Conservation (phyloP, 2,113 vertebrate genomes). For the Verasper variegatus region DNA sequence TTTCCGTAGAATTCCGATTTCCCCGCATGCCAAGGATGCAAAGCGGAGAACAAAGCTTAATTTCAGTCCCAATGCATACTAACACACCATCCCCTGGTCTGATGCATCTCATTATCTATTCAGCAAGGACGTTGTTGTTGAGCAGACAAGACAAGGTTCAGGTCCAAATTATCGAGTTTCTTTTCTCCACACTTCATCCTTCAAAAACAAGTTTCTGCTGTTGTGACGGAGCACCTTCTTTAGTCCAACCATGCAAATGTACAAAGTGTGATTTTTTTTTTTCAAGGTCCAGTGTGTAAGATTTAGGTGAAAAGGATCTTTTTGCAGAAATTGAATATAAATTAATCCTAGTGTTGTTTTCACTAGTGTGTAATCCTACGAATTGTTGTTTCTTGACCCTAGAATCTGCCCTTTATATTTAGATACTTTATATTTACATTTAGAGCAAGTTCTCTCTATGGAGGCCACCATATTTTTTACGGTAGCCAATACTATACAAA, state of each 20-base stretch:
- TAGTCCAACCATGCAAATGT: background rate
- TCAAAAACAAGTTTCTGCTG: slow-evolving; percentile 38
- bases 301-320: too few species aligned
- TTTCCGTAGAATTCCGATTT: slow-evolving; percentile 41
- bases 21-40: slow-evolving; percentile 37
- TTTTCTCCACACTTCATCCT: slow-evolving; percentile 28
- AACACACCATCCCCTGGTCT: slow-evolving; percentile 48
- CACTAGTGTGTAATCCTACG: too few species aligned
- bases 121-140: slow-evolving; percentile 48
- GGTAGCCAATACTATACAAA: too few species aligned
- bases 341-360: too few species aligned
- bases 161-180: slow-evolving; percentile 42
- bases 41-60: slow-evolving; percentile 57
- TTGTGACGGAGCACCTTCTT: slow-evolving; percentile 18
- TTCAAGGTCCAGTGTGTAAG: too few species aligned
- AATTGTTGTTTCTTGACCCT: too few species aligned
- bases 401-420: too few species aligned
- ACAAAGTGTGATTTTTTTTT: background rate
- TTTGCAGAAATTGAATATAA: too few species aligned
- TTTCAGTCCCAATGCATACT: slow-evolving; percentile 61
- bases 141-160: slow-evolving; percentile 49
- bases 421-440: too few species aligned
- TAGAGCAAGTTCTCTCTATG: too few species aligned
- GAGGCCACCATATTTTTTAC: too few species aligned
- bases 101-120: slow-evolving; percentile 63